Base-by-base conservation (phyloP, 2,888 invertebrate species). In the Drymonia ruficornis region DNA sequence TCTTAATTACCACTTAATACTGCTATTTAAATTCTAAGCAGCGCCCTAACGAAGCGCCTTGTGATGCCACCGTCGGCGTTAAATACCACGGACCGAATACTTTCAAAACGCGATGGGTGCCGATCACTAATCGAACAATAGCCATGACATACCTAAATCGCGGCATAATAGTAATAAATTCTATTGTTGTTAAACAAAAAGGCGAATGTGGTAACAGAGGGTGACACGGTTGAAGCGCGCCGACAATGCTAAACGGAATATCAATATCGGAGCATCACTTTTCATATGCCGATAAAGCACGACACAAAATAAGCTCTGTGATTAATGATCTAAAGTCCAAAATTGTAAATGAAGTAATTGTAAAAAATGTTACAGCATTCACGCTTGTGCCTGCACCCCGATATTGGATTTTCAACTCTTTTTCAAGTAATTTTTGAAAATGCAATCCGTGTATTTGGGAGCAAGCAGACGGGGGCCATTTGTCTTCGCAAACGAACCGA, bases 401-500 rank as follows among this genome's bases (percentile, higher is more conserved):
- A 83, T 85, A 86, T 87, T 86, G 83, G 81, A 84, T 83, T 86
- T 82, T 73, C 72, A 79, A 83, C 80, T 83, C 80, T 83, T 87
- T 87, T 86, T 78, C 74, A 65, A 79, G 84, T 83, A 80, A 87
- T 88, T 89, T 90, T 88, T 83, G 81, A 81, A 87, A 89, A 86
- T 84, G 80, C 83, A 83, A 82, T 77, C 74, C 74, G 76, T 81
- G 84, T 84, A 77, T 77, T 80, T 80, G 79, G 80, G 79, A 74
- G 78, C 76, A 72, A 72, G 81, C 78, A 85, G 84, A 81, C 84
- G 76, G 80, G 63, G 68, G 74, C 84, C 86, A 91, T 92, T 91
- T 89, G 84, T 92, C 91, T 92, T 89, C 76, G 84, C 88, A 91
- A 92, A 91, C 86, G 89, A 87, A 89, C 85, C 90, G 91, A 90